These are phyloP conservation scores for Dolichallabes microphthalmus DNA, from an alignment of 2,113 vertebrate species.

Conservation along the genomic window DNA sequence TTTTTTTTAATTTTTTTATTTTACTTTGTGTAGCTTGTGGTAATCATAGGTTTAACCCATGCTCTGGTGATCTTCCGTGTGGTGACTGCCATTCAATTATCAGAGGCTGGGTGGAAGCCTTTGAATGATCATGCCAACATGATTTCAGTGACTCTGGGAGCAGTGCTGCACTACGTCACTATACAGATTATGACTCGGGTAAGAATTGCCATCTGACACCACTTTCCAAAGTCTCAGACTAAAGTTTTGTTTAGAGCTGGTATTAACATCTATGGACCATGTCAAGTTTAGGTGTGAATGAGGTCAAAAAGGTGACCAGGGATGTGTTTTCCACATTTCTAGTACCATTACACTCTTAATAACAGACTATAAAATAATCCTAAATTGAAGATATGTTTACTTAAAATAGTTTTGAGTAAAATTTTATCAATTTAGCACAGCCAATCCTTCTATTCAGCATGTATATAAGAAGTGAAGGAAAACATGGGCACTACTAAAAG, in stretches of 20 bases:
- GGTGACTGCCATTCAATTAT: conserved; percentile 68
- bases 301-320: background rate
- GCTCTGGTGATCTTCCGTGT: conserved; percentile 83
- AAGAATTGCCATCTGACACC: conserved; percentile 4
- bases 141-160: conserved; percentile 74
- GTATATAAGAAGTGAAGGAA: background rate
- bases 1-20: background rate
- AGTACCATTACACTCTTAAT: background rate
- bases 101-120: conserved; percentile 56
- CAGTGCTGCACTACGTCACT: conserved; percentile 84
- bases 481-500: background rate
- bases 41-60: conserved; percentile 83
- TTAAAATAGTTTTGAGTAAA: background rate
- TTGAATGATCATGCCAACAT: conserved; percentile 71
- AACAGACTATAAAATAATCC: too few relatives aligned
- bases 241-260: background rate
- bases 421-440: background rate
- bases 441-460: background rate
- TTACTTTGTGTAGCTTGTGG: conserved; percentile 72
- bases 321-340: background rate
- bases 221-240: background rate
- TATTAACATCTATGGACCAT: background rate
- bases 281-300: background rate
- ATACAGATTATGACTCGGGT: conserved; percentile 84
- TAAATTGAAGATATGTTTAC: background rate